These are phyloP conservation scores for Meandrina meandrites DNA, from an alignment of 92 coral and sea anemone genomes.

Conservation along the genomic window DNA sequence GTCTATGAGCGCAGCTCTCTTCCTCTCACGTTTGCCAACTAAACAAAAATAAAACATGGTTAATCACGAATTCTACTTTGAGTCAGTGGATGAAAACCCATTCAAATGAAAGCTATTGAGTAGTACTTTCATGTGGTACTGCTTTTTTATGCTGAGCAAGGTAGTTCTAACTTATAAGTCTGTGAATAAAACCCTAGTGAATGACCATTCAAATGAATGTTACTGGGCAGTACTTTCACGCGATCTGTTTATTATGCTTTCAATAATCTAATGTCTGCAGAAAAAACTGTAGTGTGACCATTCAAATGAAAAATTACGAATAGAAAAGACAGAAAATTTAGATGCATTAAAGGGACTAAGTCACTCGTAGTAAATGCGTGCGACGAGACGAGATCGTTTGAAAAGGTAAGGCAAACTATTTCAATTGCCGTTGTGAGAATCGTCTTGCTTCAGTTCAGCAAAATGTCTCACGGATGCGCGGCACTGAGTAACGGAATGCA, in stretches of 20 bases:
- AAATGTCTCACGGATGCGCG: too few relatives aligned
- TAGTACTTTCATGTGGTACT: neutral
- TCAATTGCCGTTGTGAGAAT: too few relatives aligned
- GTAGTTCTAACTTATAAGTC: neutral
- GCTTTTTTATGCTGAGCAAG: neutral
- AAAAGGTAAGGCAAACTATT: too few relatives aligned
- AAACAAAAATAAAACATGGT: neutral
- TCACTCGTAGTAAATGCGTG: too few relatives aligned
- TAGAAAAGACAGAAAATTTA: too few relatives aligned
- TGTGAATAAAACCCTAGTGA: neutral
- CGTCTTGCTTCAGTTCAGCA: too few relatives aligned
- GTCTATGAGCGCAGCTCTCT: slow-evolving; percentile 79
- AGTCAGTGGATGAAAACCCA: neutral
- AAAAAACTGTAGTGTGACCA: neutral
- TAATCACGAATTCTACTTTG: neutral
- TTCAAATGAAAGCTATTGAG: neutral
- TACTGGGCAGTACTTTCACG: neutral
- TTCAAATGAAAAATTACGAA: neutral
- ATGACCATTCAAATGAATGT: neutral
- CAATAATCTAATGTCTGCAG: too few relatives aligned
- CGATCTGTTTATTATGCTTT: neutral
- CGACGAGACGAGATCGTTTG: too few relatives aligned
- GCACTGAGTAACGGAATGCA: too few relatives aligned
- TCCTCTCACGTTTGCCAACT: slow-evolving; percentile 92
- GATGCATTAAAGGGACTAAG: too few relatives aligned